Conservation (phyloP, 2,888 invertebrate species). For the Hesperia comma region DNA sequence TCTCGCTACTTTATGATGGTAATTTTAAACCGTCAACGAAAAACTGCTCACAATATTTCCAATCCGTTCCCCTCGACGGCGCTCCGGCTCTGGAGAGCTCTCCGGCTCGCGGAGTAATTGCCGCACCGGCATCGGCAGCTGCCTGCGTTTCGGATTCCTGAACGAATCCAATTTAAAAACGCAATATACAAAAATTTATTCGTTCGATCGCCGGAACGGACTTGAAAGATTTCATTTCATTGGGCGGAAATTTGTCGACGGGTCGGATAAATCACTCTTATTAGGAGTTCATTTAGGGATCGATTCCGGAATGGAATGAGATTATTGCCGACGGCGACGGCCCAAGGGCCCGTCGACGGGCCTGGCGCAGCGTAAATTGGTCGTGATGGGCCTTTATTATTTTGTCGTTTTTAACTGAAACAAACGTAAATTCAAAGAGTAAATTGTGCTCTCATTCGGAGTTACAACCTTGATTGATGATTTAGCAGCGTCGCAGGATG, state of each 20-base stretch:
- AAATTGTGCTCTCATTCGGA: neutral
- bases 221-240: slow-evolving; percentile 31
- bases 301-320: slow-evolving; percentile 23
- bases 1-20: slow-evolving; percentile 16
- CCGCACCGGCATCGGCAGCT: slow-evolving; percentile 30
- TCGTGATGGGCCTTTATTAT: neutral
- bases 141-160: slow-evolving; percentile 28
- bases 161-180: slow-evolving; percentile 35
- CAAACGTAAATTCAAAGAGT: neutral
- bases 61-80: slow-evolving; percentile 14
- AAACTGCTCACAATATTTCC: slow-evolving; percentile 11
- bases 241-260: slow-evolving; percentile 33
- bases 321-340: slow-evolving; percentile 29
- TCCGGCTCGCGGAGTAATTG: slow-evolving; percentile 21
- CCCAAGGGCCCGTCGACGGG: neutral
- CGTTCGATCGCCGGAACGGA: slow-evolving; percentile 27
- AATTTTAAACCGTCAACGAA: slow-evolving; percentile 14
- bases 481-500: neutral
- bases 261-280: slow-evolving; percentile 31
- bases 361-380: slow-evolving; percentile 4
- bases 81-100: slow-evolving; percentile 12
- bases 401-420: neutral
- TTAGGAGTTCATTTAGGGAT: slow-evolving; percentile 31
- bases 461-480: slow-evolving; percentile 11
- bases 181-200: slow-evolving; percentile 32